Base-by-base conservation (phyloP, 1,140 invertebrate species). In the Ips typographus region DNA sequence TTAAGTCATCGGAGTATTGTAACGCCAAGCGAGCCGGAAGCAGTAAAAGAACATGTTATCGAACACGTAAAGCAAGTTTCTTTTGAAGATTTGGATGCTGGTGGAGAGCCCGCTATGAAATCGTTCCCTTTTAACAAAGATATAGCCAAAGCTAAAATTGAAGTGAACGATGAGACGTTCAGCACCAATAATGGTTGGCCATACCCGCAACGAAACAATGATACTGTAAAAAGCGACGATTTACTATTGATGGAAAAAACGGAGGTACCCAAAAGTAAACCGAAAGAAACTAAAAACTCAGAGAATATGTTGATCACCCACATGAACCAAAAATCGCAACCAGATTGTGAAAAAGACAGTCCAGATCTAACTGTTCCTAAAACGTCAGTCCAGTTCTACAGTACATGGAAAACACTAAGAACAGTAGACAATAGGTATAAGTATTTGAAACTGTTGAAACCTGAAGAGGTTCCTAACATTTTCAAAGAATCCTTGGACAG, bases 401-500 rank as follows among this genome's bases (percentile, higher is more conserved):
- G 49, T 3, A 53, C 51, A 43, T 79, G 77, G 77, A 73, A 68
- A 62, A 65, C 65, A 7, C 65, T 78, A 36, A 74, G 70, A 66
- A 71, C 6, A 37, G n/a, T 49, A 37, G 47, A 71, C 40, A 55
- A 75, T 47, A 75, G 71, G 59, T 74, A 71, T 60, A 51, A 66
- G 47, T 79, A 75, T 63, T 65, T 79, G 38, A 78, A 75, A 63
- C 58, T 68, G 22, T 73, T 79, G 3, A 62, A 74, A 59, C 71
- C 76, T 1, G 37, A 72, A 49, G 70, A 74, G 51, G 59, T 79
- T 49, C 73, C 73, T n/a, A 59, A 59, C 22, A 72, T 79, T 41
- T 79, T 79, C 55, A 71, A 73, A 55, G 73, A 76, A 41, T 75
- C 77, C 1, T 65, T 79, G 36, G 77, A 78, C 52, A 75, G 72